Evolutionary conservation across 2,888 invertebrate genomes (phyloP), one percentile per base, ranked within the genome.

Genomic region (Melanchra persicariae): DNA sequence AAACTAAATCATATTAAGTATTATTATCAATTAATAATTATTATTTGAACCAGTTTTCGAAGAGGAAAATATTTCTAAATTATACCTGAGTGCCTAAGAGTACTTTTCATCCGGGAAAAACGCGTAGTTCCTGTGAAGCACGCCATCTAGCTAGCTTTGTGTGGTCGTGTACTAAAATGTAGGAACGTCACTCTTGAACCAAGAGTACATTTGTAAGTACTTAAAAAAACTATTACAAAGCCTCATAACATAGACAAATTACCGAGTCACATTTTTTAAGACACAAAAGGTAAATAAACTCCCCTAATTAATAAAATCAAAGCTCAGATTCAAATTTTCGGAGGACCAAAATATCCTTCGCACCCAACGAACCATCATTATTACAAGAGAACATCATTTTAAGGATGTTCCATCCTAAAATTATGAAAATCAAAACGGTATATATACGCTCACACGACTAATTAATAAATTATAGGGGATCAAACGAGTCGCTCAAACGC

Each of bases 401-500:
- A 54, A 54, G 34, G 37, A 57, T 22, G 22, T 37, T 3, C n/a
- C 8, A 2, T n/a, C 22, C 52, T 57, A 62, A 79, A 68, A 65
- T 76, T 65, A 72, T 72, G 65, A 72, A 76, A 71, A 76, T 65
- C 65, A 63, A 68, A 68, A 68, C 47, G 17, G 37, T 55, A n/a
- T 62, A 62, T 9, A 70, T 34, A 40, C 49, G n/a, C 26, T 43
- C 45, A 73, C 64, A 67, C 65, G 74, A 74, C 58, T 76, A 77
- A 82, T 81, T 85, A 82, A 81, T 83, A 73, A 79, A 81, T 78
- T 74, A 81, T 12, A 62, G 22, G 59, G 72, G 85, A 83, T 86
- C 85, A 86, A 86, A 86, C 77, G 79, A 79, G 78, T 81, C 37
- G 63, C 76, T 61, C 52, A 74, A 80, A 72, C 54, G 75, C 85